These are phyloP conservation scores for Platalea minor DNA, from an alignment of 2,797 vertebrate species.

Conservation along the genomic window DNA sequence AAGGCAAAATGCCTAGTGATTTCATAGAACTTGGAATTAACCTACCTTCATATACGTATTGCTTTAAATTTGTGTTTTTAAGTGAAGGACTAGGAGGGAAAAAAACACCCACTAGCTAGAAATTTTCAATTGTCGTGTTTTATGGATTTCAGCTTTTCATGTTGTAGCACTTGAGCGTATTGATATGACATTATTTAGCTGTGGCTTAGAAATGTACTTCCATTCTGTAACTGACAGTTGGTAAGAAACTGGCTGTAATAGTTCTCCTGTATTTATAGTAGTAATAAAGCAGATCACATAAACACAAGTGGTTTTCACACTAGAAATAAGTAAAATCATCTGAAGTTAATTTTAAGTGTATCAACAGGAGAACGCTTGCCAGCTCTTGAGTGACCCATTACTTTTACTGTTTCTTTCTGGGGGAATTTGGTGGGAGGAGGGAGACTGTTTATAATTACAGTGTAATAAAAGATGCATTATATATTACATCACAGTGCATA, in stretches of 20 bases:
- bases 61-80: neutral
- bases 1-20: neutral
- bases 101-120: neutral
- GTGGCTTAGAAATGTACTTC: neutral
- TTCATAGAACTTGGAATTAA: neutral
- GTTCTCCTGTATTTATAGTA: conserved; percentile 4
- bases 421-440: neutral
- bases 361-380: neutral
- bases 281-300: conserved; percentile 19
- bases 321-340: conserved; percentile 25
- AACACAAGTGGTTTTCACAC: conserved; percentile 41
- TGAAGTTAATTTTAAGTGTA: conserved; percentile 25
- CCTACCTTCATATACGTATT: neutral
- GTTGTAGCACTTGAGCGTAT: neutral
- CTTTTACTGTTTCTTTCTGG: neutral
- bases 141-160: neutral
- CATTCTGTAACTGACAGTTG: neutral
- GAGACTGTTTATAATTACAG: neutral
- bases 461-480: neutral
- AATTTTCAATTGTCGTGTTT: neutral
- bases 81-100: neutral
- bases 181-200: neutral
- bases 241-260: neutral
- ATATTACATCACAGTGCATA: neutral
- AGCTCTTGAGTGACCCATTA: neutral